Percentiles rank a stretch among this genome's conserved stretches.
These are phyloP conservation scores for Ceratina calcarata DNA, from an alignment of 1,140 invertebrate species.

Conservation along the genomic window DNA sequence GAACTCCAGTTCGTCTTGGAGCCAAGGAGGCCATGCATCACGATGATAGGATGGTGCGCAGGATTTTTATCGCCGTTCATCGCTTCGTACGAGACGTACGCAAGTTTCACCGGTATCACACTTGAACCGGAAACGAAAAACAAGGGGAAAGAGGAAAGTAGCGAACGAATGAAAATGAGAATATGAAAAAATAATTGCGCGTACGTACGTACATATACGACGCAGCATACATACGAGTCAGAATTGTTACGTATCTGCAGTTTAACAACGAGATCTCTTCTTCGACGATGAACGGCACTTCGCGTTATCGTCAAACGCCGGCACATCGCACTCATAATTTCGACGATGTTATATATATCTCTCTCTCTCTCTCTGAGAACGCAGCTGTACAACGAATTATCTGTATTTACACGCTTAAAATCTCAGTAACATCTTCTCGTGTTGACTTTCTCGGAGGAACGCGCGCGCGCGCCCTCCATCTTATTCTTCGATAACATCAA, in stretches of 20 bases:
- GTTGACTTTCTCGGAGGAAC: not conserved
- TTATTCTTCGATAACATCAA: constrained; percentile 16
- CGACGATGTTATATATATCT: not conserved
- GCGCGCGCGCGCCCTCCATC: no score
- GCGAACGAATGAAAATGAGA: not conserved
- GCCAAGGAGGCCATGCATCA: constrained; percentile 93
- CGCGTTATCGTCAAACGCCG: constrained; percentile 1
- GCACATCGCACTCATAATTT: constrained; percentile 20
- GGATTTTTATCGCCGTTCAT: constrained; percentile 65
- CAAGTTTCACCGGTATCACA: constrained; percentile 79
- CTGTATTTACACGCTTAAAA: not conserved
- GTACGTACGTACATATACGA: no score
- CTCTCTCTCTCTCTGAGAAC: not conserved
- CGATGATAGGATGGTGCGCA: constrained; percentile 84
- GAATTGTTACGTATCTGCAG: constrained; percentile 15
- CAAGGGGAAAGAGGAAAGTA: not conserved
- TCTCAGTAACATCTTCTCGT: constrained; percentile 9
- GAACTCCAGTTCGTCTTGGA: constrained; percentile 92
- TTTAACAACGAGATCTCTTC: constrained; percentile 3
- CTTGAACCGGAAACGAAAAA: constrained; percentile 36
- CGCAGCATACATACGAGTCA: constrained; percentile 12
- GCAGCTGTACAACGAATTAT: not conserved
- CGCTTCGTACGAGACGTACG: constrained; percentile 82
- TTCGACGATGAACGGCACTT: constrained; percentile 2
- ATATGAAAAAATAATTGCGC: not conserved